A percentile compares a stretch with the other conserved stretches of the same genome.
These are phyloP conservation scores for Rhabditoides inermis DNA, from an alignment of 2,888 invertebrate species.

Conservation along the genomic window DNA sequence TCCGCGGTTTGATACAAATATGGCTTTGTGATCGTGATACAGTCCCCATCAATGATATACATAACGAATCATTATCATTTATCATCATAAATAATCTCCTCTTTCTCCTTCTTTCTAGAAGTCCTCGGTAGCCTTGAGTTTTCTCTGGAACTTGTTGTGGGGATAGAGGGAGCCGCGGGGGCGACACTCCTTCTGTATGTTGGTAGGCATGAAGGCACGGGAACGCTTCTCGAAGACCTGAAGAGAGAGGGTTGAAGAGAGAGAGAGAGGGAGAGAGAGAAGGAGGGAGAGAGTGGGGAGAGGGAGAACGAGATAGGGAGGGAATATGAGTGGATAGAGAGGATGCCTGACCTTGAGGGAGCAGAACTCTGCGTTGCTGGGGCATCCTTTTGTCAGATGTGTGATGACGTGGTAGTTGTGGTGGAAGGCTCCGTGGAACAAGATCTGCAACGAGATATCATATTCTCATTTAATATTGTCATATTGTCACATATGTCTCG, in stretches of 20 bases:
- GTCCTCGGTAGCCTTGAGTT: too few species aligned
- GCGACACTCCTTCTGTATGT: conserved; percentile 2
- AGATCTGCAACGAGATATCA: conserved; percentile 14
- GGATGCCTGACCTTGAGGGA: conserved; percentile 24
- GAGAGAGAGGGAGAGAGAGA: too few species aligned
- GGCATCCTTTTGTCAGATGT: conserved; percentile 37
- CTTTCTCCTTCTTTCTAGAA: too few species aligned
- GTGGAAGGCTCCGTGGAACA: conserved; percentile 44
- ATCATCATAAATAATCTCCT: too few species aligned
- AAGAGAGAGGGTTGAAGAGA: not conserved
- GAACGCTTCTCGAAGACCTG: conserved; percentile 4
- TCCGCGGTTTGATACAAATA: too few species aligned
- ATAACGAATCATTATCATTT: too few species aligned
- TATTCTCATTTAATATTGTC: not conserved
- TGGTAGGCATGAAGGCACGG: conserved; percentile 2
- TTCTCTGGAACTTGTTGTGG: too few species aligned
- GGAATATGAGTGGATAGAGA: not conserved
- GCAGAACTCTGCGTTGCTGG: conserved; percentile 29
- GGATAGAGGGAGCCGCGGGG: too few species aligned
- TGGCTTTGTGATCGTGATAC: too few species aligned
- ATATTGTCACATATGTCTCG: too few species aligned
- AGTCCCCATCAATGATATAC: too few species aligned
- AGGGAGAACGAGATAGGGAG: not conserved
- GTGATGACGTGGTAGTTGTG: conserved; percentile 40
- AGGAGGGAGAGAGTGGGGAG: not conserved